Evolutionary conservation across 2,888 invertebrate genomes (phyloP), one percentile per base, ranked within the genome.

Genomic region (Palloptera scutellata): DNA sequence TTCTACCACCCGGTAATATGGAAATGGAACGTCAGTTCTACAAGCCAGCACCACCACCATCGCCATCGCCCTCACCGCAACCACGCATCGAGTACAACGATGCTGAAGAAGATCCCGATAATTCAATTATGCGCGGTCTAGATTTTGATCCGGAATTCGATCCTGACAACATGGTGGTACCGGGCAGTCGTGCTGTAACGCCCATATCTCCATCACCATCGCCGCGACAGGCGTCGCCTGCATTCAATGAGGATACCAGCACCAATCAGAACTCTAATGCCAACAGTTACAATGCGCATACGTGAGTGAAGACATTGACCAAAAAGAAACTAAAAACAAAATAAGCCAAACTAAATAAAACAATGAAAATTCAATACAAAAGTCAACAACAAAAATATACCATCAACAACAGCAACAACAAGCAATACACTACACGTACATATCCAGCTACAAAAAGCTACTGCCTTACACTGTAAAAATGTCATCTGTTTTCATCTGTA

Each of bases 101-200:
- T 75, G 81, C 82, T 69, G 85, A 85, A 67, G 72, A 82, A 67
- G 85, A 85, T 79, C 84, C 84, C 64, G 85, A 85, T 72, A 84
- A 85, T 73, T 78, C 76, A 73, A 75, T 68, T 64, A 67, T 54
- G 11, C 63, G 66, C 55, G 77, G 75, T 70, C 76, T 78, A 69
- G 77, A 76, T 74, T 80, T 69, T 66, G 81, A 83, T 73, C 76
- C 79, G 65, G 83, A 82, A 64, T 69, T 81, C 41, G 82, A 83
- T 77, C 81, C 83, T 70, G 84, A 84, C 75, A 83, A 83, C 73
- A 78, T 79, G 76, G 79, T 80, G 71, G 76, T 81, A 65, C 77
- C 78, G 68, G 81, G 82, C 74, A 79, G 78, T 75, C 81, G 81
- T 61, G 74, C 80, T 69, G 73, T 77, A 59, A 79, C 81, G 66